Percentiles rank a stretch among this genome's conserved stretches.
Conservation (phyloP, 2,113 vertebrate genomes). For the Xiphophorus hellerii region DNA sequence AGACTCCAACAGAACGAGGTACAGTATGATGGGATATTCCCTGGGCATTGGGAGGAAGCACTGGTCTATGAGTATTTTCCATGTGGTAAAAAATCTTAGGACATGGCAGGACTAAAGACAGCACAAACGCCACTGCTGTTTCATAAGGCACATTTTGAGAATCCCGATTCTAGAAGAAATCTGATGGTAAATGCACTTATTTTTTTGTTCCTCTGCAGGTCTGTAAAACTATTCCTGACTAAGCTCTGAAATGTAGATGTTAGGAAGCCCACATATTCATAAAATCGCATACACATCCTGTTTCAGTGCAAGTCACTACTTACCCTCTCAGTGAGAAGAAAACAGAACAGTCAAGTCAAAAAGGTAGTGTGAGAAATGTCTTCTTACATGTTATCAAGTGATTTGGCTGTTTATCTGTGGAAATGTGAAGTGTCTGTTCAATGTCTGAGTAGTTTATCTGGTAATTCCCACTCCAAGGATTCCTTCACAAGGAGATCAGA, state of each 20-base stretch:
- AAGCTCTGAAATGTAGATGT: neutral
- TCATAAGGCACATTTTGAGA: neutral
- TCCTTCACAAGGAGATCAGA: conserved; percentile 25
- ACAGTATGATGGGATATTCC: too few relatives aligned
- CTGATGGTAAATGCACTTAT: conserved; percentile 1
- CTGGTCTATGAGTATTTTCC: too few relatives aligned
- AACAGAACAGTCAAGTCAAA: conserved; percentile 9
- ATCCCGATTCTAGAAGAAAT: neutral
- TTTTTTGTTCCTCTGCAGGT: neutral
- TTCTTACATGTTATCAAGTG: conserved; percentile 3
- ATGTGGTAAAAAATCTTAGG: too few relatives aligned
- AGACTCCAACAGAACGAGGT: neutral
- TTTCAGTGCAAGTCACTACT: conserved; percentile 10
- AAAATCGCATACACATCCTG: conserved; percentile 27
- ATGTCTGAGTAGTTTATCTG: conserved; percentile 25
- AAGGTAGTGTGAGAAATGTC: neutral
- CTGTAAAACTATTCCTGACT: neutral
- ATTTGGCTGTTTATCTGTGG: conserved; percentile 10
- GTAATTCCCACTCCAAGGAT: conserved; percentile 28
- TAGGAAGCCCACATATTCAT: neutral
- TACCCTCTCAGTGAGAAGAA: conserved; percentile 17
- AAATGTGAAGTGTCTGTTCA: conserved; percentile 4
- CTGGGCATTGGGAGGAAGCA: too few relatives aligned
- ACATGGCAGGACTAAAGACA: neutral
- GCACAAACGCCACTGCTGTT: neutral